phyloP scores from a whole-genome alignment of 2,888 invertebrate species.

The Drosophila monieri region DNA sequence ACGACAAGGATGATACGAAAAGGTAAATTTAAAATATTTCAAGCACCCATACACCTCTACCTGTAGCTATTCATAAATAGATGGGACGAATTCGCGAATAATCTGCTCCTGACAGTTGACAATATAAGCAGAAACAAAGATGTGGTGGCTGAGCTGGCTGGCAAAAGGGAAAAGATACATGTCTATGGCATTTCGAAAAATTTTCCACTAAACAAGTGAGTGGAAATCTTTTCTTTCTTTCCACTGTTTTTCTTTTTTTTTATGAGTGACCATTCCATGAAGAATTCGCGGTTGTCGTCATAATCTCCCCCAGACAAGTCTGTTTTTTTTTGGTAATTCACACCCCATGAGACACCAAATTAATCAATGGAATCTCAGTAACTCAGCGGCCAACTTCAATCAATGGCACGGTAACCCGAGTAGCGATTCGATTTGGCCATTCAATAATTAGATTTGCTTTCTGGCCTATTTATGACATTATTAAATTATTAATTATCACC shows the following conservation, averaged over 20 bases:
- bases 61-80: conserved; percentile 41
- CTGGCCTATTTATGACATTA: conserved; percentile 4
- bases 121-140: conserved; percentile 21
- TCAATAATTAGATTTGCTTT: conserved; percentile 26
- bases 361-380: conserved; percentile 7
- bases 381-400: conserved; percentile 18
- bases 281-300: conserved; percentile 23
- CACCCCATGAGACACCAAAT: conserved; percentile 7
- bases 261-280: conserved; percentile 16
- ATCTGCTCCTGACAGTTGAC: conserved; percentile 67
- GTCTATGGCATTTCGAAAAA: conserved; percentile 27
- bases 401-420: conserved; percentile 38
- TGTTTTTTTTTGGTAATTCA: conserved; percentile 11
- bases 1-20: conserved; percentile 93
- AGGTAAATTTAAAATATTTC: conserved; percentile 85
- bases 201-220: conserved; percentile 33
- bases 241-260: conserved; percentile 11
- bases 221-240: conserved; percentile 33
- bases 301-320: conserved; percentile 4
- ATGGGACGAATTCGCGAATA: conserved; percentile 17
- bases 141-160: conserved; percentile 1
- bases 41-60: conserved; percentile 14
- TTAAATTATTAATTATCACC: no score
- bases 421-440: conserved; percentile 5
- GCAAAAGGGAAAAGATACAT: conserved; percentile 8